Evolutionary conservation across 2,888 invertebrate genomes (phyloP), one percentile per base, ranked within the genome.

Genomic region (Mamestra brassicae): DNA sequence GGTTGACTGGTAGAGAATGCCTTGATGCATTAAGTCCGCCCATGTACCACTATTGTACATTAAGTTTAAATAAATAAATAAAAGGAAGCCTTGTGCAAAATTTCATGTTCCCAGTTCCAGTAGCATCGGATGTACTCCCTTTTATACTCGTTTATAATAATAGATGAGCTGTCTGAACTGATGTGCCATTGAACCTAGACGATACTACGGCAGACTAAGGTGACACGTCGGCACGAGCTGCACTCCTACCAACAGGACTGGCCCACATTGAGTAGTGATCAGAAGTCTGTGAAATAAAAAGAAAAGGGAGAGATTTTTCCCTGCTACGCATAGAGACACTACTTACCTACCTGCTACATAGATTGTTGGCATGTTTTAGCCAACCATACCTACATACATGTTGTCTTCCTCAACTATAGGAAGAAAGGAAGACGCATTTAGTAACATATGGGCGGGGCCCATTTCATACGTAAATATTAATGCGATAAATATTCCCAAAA

Each of bases 401-500:
- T 47, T 47, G 10, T n/a, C 3, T 17, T 8, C 17, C 36, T 38
- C 10, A 8, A 36, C 13, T 42, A 42, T 4, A 61, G 13, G 26
- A 34, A 42, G 3, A 60, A 52, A 52, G 7, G 17, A 4, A 52
- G 10, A 6, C 26, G 10, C 38, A 17, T 36, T 34, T 47, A 26
- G 6, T 17, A 13, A 15, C 17, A 36, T 10, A 42, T 34, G 38
- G 60, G 71, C 38, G 42, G 71, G 47, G 36, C 34, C n/a, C 60
- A 61, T n/a, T 34, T 13, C 15, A n/a, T 15, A 54, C 36, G 52
- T 61, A 54, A 69, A n/a, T 36, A 50, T 50, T n/a, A 57, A 71
- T 76, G 34, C 61, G 36, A 15, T 38, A 42, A 11, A 10, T 38
- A 26, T 62, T 11, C n/a, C 50, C 36, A n/a, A 58, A 61, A 63